Conservation (phyloP, 2,797 vertebrate genomes). For the Malacoctenus gilli region DNA sequence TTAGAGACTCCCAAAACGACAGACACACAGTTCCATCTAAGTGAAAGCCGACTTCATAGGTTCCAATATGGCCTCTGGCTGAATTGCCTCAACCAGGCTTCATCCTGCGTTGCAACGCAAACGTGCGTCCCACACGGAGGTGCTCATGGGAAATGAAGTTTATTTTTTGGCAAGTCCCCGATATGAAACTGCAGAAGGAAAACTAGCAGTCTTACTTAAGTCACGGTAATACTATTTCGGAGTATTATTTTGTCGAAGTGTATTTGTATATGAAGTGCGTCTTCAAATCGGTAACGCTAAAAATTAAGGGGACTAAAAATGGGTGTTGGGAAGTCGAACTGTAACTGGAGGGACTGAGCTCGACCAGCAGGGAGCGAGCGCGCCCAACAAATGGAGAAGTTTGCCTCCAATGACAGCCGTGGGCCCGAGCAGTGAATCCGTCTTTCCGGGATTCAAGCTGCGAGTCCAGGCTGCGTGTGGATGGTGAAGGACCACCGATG, state of each 20-base stretch:
- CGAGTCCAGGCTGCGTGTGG: constrained; percentile 3
- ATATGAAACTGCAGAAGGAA: background rate
- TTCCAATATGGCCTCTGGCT: constrained; percentile 93
- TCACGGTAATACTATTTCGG: too few relatives aligned
- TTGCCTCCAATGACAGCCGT: constrained; percentile 38
- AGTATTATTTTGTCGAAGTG: too few relatives aligned
- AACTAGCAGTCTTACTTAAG: too few relatives aligned
- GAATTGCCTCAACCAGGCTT: constrained; percentile 84
- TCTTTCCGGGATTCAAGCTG: constrained; percentile 71
- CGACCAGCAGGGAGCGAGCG: constrained; percentile 62
- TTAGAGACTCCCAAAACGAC: constrained; percentile 70
- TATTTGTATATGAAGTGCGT: too few relatives aligned
- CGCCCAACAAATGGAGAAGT: constrained; percentile 19
- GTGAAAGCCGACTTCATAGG: constrained; percentile 89
- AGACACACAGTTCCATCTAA: constrained; percentile 78
- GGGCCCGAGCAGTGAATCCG: constrained; percentile 15
- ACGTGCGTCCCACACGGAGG: constrained; percentile 22
- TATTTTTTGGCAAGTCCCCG: too few relatives aligned
- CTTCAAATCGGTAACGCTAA: too few relatives aligned
- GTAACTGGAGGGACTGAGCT: constrained; percentile 9
- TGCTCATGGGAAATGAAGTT: constrained; percentile 77
- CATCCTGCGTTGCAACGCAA: constrained; percentile 78
- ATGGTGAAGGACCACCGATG: constrained; percentile 16
- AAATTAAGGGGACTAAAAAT: too few relatives aligned
- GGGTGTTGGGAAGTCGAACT: too few relatives aligned